Percentiles rank a stretch among this genome's conserved stretches.
Evolutionary conservation across 1,140 invertebrate species (phyloP).

Genomic region (Psix sp.): DNA sequence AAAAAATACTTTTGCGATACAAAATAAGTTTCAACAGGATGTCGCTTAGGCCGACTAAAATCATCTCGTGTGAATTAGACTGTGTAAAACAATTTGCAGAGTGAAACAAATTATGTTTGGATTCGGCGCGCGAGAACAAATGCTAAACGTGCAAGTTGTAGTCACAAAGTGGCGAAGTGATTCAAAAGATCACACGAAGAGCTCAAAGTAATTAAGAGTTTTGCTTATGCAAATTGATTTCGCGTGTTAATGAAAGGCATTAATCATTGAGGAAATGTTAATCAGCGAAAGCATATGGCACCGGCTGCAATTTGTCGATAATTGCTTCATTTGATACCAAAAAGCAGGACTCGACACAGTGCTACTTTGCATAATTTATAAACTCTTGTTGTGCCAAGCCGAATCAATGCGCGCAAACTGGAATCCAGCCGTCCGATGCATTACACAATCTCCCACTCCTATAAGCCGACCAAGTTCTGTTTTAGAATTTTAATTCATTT

Average conservation of each 20-base stretch:
- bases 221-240: constrained; percentile 54
- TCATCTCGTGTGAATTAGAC: too few relatives aligned
- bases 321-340: constrained; percentile 49
- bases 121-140: constrained; percentile 1
- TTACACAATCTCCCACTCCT: constrained; percentile 6
- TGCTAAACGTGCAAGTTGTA: constrained; percentile 2
- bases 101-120: too few relatives aligned
- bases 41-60: too few relatives aligned
- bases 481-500: constrained; percentile 40
- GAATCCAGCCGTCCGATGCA: constrained; percentile 9
- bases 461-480: constrained; percentile 1
- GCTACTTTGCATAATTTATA: constrained; percentile 46
- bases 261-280: constrained; percentile 49
- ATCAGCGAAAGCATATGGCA: constrained; percentile 43
- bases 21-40: too few relatives aligned
- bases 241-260: constrained; percentile 30
- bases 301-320: constrained; percentile 52
- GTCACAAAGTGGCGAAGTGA: constrained; percentile 6
- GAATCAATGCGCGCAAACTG: constrained; percentile 38
- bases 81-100: constrained; percentile 1
- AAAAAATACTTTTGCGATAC: too few relatives aligned
- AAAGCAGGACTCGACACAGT: constrained; percentile 22
- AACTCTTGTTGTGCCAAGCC: constrained; percentile 11
- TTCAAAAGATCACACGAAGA: constrained; percentile 10
- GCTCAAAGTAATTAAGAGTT: constrained; percentile 37